Evolutionary conservation across 2,113 vertebrate genomes (phyloP).

Genomic region (Panthera leo): DNA sequence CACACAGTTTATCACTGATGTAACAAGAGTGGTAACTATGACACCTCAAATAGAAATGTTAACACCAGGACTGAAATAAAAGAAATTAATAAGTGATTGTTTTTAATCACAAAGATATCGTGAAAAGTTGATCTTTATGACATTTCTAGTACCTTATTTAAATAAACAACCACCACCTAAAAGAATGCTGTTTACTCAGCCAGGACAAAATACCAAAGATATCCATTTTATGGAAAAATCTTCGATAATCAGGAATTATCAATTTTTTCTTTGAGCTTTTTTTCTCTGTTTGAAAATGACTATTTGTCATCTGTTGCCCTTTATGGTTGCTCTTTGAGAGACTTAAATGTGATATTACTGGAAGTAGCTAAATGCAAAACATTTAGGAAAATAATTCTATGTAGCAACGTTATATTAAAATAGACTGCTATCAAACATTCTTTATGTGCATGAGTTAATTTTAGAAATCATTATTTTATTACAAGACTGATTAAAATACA

Average conservation of each 20-base stretch:
- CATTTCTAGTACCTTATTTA: constrained; percentile 13
- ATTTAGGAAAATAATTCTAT: constrained; percentile 5
- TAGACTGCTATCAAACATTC: not conserved
- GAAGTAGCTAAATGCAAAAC: not conserved
- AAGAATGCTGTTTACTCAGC: not conserved
- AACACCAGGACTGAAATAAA: not conserved
- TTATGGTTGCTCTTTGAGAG: not conserved
- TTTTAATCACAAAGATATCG: not conserved
- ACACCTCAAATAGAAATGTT: not conserved
- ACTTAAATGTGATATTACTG: not conserved
- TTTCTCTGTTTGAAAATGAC: not conserved
- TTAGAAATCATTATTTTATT: not conserved
- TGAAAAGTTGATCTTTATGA: not conserved
- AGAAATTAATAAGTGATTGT: constrained; percentile 1
- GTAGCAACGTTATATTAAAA: not conserved
- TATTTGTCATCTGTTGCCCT: not conserved
- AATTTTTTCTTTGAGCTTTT: not conserved
- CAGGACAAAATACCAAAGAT: not conserved
- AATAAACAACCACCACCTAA: not conserved
- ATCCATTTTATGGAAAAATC: constrained; percentile 27
- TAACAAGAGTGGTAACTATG: not conserved
- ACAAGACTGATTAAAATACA: not conserved
- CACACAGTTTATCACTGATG: not conserved
- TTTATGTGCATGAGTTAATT: not conserved
- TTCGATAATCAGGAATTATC: constrained; percentile 21